These are phyloP conservation scores for Teleopsis dalmanni DNA, from an alignment of 1,140 invertebrate genomes.

Conservation along the genomic window DNA sequence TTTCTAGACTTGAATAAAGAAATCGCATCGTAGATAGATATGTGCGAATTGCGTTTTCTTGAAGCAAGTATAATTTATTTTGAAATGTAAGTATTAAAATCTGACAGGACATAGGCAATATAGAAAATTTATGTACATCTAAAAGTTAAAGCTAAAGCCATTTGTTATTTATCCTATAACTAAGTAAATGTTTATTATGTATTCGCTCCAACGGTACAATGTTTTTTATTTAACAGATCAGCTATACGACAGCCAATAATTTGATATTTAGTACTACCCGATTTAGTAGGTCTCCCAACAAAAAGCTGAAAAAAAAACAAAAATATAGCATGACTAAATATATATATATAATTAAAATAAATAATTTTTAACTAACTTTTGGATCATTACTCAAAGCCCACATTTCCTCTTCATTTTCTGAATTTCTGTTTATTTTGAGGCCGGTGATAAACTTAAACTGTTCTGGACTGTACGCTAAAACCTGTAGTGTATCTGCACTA, in stretches of 20 bases:
- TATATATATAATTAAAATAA: not conserved
- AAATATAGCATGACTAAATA: not conserved
- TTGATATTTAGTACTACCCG: constrained; percentile 58
- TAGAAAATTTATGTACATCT: too few species aligned
- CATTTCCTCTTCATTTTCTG: constrained; percentile 52
- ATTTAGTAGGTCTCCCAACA: constrained; percentile 46
- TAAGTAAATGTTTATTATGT: too few species aligned
- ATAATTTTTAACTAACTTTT: constrained; percentile 38
- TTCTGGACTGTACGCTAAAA: constrained; percentile 46
- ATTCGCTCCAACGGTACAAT: constrained; percentile 11
- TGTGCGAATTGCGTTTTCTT: too few species aligned
- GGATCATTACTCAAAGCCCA: constrained; percentile 60
- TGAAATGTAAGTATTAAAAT: too few species aligned
- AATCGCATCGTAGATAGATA: too few species aligned
- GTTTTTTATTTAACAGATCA: constrained; percentile 24
- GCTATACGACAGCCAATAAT: constrained; percentile 47
- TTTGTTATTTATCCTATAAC: too few species aligned
- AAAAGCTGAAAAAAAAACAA: constrained; percentile 18
- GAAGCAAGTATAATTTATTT: too few species aligned
- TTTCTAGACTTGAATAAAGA: too few species aligned
- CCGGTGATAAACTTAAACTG: constrained; percentile 61
- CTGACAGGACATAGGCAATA: too few species aligned
- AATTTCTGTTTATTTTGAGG: constrained; percentile 55
- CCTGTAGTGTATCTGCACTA: constrained; percentile 15
- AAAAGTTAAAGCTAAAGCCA: too few species aligned